Evolutionary conservation across 2,113 vertebrate species (phyloP), one percentile per base, ranked within the genome.

Genomic region (Eurypyga helias): DNA sequence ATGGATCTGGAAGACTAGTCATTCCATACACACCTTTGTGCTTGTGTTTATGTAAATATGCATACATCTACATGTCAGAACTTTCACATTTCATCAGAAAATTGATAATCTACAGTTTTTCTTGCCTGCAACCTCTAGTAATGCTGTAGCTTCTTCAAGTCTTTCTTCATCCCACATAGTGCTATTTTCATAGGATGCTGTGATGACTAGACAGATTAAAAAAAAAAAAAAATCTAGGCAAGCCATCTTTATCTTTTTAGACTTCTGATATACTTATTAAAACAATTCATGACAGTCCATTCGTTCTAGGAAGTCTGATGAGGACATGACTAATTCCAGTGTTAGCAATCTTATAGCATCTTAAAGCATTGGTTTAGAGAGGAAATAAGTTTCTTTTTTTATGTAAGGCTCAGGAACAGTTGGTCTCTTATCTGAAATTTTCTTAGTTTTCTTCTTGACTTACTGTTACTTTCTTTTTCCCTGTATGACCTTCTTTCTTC

Each of bases 121-220:
- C 80, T 93, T 24, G 0, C 85, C 80, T 84, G 93, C 88, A 57
- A 73, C 38, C 89, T 93, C 65, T 94, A 92, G 92, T 75, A 96
- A 79, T 87, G 69, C 65, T 79, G 48, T 43, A 89, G 19, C 25
- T 93, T 83, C 55, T 88, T 65, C 55, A 88, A 70, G 60, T 34
- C 71, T 85, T 90, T 83, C 58, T 94, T 90, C 83, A 71, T 89
- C 92, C 92, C 79, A 96, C 79, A 0, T 88, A 88, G 71, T 67
- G 11, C 38, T 94, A 64, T 95, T 94, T 97, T 89, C 72, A 93
- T 65, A 69, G 48, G 43, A 65, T 71, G 20, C 43, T 92, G 43
- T 93, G 83, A 96, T 96, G 94, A 95, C 92, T 93, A 96, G 88
- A 94, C 62, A 86, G 72, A 90, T 49, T n/a, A n/a, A n/a, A n/a